Percentiles rank a stretch among this genome's conserved stretches.
Conservation (phyloP, 1,140 invertebrate genomes). For the Dreissena rostriformis region DNA sequence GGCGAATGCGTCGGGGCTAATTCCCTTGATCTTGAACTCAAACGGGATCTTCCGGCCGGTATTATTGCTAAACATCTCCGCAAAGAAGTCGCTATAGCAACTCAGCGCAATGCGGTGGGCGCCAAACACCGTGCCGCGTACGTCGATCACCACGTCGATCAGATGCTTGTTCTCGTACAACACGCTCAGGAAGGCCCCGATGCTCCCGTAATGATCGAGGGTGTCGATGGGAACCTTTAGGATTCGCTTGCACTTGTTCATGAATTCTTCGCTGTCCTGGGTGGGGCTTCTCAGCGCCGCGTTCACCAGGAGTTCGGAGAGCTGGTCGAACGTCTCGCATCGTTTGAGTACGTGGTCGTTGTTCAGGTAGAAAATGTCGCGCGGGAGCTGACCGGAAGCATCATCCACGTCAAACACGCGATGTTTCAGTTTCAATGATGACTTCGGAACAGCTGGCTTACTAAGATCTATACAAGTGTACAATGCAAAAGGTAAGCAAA, state of each 20-base stretch:
- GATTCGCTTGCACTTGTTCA: not conserved
- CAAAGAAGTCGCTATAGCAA: slow-evolving; percentile 65
- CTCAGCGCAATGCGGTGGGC: slow-evolving; percentile 61
- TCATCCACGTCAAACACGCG: not conserved
- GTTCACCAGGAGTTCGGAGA: slow-evolving; percentile 38
- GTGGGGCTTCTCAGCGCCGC: not conserved
- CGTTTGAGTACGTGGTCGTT: not conserved
- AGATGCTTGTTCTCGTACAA: slow-evolving; percentile 58
- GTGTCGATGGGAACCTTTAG: slow-evolving; percentile 49
- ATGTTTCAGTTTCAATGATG: not conserved
- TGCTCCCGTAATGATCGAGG: slow-evolving; percentile 59
- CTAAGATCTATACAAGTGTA: too few species aligned
- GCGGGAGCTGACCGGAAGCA: not conserved
- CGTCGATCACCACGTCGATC: slow-evolving; percentile 64
- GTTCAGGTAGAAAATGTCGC: slow-evolving; percentile 27
- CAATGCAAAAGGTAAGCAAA: too few species aligned
- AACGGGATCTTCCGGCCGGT: slow-evolving; percentile 52
- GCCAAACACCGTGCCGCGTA: slow-evolving; percentile 55
- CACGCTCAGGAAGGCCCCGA: slow-evolving; percentile 56
- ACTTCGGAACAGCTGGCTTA: too few species aligned
- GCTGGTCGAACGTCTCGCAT: slow-evolving; percentile 29
- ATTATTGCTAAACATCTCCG: slow-evolving; percentile 50
- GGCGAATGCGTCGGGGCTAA: slow-evolving; percentile 57
- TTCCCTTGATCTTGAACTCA: slow-evolving; percentile 59
- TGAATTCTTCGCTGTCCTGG: not conserved